These are phyloP conservation scores for Ploceus nigricollis DNA, from an alignment of 2,113 vertebrate genomes.

Conservation along the genomic window DNA sequence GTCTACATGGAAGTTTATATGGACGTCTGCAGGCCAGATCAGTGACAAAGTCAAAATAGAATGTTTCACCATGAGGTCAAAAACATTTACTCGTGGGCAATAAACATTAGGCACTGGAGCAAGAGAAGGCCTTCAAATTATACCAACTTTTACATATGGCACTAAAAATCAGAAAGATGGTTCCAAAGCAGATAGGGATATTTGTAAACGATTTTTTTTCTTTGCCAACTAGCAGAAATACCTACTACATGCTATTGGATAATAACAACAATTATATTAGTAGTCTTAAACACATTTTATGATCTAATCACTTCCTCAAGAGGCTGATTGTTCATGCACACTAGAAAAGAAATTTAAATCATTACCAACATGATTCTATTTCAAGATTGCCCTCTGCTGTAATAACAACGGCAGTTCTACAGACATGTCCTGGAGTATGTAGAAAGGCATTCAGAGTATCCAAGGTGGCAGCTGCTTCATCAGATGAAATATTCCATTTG, in stretches of 20 bases:
- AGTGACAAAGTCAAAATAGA: neutral
- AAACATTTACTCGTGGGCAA: neutral
- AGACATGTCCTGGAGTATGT: neutral
- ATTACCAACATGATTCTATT: slow-evolving; percentile 7
- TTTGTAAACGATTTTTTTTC: neutral
- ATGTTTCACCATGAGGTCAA: neutral
- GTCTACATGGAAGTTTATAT: neutral
- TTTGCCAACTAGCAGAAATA: neutral
- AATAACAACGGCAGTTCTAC: neutral
- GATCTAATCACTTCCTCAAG: slow-evolving; percentile 4
- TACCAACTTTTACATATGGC: neutral
- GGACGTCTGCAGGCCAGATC: neutral
- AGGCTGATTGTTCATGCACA: neutral
- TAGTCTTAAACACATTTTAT: neutral
- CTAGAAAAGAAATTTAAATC: neutral
- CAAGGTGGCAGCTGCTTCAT: neutral
- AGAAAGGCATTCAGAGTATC: neutral
- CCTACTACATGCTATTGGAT: neutral
- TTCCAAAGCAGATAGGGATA: neutral
- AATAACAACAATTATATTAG: neutral
- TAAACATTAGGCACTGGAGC: neutral
- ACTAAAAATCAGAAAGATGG: neutral
- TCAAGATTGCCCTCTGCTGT: slow-evolving; percentile 40
- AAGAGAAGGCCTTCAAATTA: neutral
- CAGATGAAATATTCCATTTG: neutral